phyloP scores from a whole-genome alignment of 1,140 invertebrate species.

The Meloidogyne chitwoodi region DNA sequence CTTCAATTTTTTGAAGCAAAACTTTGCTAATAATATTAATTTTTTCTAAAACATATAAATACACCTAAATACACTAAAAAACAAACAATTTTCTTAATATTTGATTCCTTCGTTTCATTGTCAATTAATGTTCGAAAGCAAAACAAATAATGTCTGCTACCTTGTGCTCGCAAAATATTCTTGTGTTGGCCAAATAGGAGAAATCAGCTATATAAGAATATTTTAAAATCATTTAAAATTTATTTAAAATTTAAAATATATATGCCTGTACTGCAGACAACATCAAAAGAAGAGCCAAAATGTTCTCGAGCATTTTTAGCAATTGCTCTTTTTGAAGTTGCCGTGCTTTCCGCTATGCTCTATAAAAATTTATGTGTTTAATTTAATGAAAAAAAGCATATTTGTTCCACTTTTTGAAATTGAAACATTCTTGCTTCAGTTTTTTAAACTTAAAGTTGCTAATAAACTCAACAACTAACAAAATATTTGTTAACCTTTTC shows the following conservation, averaged over 20 bases:
- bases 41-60: no score
- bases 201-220: constrained; percentile 31
- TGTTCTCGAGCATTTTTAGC: constrained; percentile 41
- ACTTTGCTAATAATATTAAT: no score
- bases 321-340: constrained; percentile 40
- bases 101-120: neutral
- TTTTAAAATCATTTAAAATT: neutral
- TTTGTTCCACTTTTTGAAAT: no score
- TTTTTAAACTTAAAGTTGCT: neutral
- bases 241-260: no score
- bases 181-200: constrained; percentile 48
- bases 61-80: neutral
- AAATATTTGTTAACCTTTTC: constrained; percentile 24
- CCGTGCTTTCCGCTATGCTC: constrained; percentile 44
- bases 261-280: constrained; percentile 41
- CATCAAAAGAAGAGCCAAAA: constrained; percentile 45
- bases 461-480: no score
- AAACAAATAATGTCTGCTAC: constrained; percentile 49
- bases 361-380: constrained; percentile 20
- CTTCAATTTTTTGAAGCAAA: no score
- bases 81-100: neutral
- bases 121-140: constrained; percentile 45
- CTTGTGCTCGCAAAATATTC: constrained; percentile 45
- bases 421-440: neutral
- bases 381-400: no score